Evolutionary conservation across 2,888 invertebrate genomes (phyloP).

Genomic region (Brachypalpus laphriformis): DNA sequence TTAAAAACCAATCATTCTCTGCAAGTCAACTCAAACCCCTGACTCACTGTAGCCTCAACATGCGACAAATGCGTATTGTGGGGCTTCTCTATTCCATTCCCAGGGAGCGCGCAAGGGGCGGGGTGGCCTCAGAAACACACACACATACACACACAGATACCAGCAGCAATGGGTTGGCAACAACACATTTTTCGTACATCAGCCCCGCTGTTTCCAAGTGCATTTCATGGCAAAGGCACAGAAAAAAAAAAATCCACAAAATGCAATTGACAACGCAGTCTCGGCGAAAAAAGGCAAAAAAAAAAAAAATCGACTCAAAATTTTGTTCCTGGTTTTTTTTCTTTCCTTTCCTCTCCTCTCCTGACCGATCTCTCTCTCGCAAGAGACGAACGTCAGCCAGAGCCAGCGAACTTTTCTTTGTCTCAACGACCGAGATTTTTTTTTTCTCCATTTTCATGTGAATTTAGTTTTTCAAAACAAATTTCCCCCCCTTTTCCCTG

Average conservation of each 20-base stretch:
- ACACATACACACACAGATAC: slow-evolving; percentile 25
- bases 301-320: slow-evolving; percentile 46
- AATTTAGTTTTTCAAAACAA: slow-evolving; percentile 27
- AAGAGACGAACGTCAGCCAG: slow-evolving; percentile 30
- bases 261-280: slow-evolving; percentile 71
- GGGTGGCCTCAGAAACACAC: not conserved
- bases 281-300: slow-evolving; percentile 29
- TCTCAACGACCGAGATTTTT: slow-evolving; percentile 19
- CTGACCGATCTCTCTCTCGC: not conserved
- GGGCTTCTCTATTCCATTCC: slow-evolving; percentile 59
- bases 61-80: slow-evolving; percentile 60
- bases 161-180: slow-evolving; percentile 48
- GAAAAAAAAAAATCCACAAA: slow-evolving; percentile 49
- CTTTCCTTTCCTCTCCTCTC: not conserved
- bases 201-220: slow-evolving; percentile 67
- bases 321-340: slow-evolving; percentile 47
- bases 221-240: slow-evolving; percentile 39
- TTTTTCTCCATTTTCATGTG: not conserved
- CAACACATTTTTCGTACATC: slow-evolving; percentile 65
- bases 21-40: not conserved
- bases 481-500: not conserved
- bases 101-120: not conserved
- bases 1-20: not conserved
- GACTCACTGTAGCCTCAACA: slow-evolving; percentile 20
- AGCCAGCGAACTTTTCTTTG: slow-evolving; percentile 41